Base-by-base conservation (phyloP, 2,113 vertebrate species). In the Acanthochromis polyacanthus region DNA sequence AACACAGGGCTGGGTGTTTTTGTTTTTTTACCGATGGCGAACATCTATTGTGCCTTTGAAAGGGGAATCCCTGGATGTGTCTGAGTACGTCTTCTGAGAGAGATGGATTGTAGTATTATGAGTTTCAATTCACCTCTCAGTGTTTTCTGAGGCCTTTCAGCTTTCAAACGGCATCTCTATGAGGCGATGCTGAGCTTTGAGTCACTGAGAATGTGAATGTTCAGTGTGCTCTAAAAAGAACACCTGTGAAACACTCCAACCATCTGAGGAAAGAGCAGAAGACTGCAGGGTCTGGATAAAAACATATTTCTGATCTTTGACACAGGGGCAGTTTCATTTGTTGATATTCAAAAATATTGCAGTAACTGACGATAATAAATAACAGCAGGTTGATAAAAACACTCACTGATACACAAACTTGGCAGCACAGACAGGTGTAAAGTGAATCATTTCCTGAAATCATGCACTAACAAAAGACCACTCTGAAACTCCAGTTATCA, bases 51-150 rank as follows among this genome's bases (percentile, higher is more conserved):
- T 67, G 40, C 23, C 11, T 10, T 65, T 70, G 20, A 74, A 38
- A 59, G 16, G 19, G 23, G 15, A 75, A 60, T 77, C 61, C 38
- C 22, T 1, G 22, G 40, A 61, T 43, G 23, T 22, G 53, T 52
- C 53, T 58, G 57, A 72, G 55, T 20, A 17, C 1, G 8, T 2
- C 48, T 8, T 32, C 51, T 25, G 59, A 65, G 64, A 10, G 12
- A 17, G 50, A 50, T 68, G 51, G 67, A 65, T 52, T 48, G 64
- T 48, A 46, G 48, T 57, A 56, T 57, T 22, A 4, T 64, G 46
- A 83, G 59, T 36, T 22, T 76, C 67, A 40, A 23, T 75, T 82
- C 61, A 63, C 22, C 36, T 71, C 61, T 36, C 25, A 5, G 15
- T 11, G 3, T 52, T 46, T 30, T 71, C 55, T 22, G 25, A 57